Evolutionary conservation across 2,888 invertebrate species (phyloP).

Genomic region (Aphelenchoides bicaudatus): DNA sequence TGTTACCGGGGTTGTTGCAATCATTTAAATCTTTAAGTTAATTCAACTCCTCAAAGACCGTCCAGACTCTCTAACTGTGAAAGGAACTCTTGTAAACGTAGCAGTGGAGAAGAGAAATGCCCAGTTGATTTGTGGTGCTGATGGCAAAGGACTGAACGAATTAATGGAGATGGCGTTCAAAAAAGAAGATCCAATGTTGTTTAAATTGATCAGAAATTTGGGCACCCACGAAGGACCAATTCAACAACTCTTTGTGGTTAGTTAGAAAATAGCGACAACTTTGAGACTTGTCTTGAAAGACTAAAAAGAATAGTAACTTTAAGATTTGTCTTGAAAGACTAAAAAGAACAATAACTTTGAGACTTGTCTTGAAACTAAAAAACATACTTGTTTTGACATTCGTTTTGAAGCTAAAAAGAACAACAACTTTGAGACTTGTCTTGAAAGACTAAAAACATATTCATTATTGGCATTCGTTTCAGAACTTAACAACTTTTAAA

Average conservation of each 20-base stretch:
- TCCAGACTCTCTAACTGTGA: conserved; percentile 39
- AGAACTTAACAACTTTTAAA: no score
- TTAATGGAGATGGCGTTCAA: conserved; percentile 70
- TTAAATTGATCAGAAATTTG: conserved; percentile 86
- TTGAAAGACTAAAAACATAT: no score
- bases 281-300: no score
- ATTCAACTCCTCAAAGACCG: conserved; percentile 40
- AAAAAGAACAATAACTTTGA: no score
- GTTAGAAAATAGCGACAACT: no score
- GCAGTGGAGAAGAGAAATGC: conserved; percentile 85
- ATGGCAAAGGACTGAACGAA: conserved; percentile 67
- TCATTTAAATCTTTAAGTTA: conserved; percentile 32
- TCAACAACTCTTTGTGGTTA: conserved; percentile 75
- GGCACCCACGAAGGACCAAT: conserved; percentile 79
- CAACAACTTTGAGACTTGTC: no score
- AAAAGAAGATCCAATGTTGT: conserved; percentile 77
- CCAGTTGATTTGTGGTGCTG: conserved; percentile 74
- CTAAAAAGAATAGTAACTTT: no score
- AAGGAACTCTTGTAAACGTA: conserved; percentile 83
- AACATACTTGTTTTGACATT: no score
- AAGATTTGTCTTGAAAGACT: no score
- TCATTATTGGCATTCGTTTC: no score
- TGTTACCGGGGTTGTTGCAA: neutral
- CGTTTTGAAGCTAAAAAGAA: no score
- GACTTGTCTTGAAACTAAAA: no score